A percentile compares a stretch with the other conserved stretches of the same genome.
phyloP scores from a whole-genome alignment of 2,113 vertebrate species.

The Epinephelus cyanopodus region DNA sequence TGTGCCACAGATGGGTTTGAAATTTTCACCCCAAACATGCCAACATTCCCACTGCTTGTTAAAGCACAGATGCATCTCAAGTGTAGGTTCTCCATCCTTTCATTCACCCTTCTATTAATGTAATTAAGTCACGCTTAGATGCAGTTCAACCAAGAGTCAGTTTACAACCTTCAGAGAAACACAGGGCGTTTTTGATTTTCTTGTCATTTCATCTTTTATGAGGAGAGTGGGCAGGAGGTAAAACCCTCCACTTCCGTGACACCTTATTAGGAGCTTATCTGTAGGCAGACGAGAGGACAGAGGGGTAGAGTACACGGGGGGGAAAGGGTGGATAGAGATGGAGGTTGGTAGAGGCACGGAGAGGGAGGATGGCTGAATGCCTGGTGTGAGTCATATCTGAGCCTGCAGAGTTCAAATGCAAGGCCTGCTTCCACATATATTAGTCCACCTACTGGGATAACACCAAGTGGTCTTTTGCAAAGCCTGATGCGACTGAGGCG shows the following conservation, averaged over 20 bases:
- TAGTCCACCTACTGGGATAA: conserved; percentile 36
- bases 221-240: conserved; percentile 12
- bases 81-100: background rate
- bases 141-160: background rate
- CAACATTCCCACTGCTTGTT: background rate
- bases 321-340: background rate
- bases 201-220: conserved; percentile 1
- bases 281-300: background rate
- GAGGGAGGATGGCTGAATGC: conserved; percentile 22
- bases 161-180: conserved; percentile 2
- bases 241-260: background rate
- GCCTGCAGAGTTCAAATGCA: conserved; percentile 41
- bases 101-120: background rate
- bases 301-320: background rate
- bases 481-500: background rate
- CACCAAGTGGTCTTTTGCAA: background rate
- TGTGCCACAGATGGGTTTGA: background rate
- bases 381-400: conserved; percentile 47
- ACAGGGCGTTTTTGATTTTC: background rate
- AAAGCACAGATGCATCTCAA: background rate
- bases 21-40: background rate
- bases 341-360: conserved; percentile 24
- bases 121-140: background rate
- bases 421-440: conserved; percentile 33
- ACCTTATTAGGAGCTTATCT: conserved; percentile 29